Conservation (phyloP, 1,140 invertebrate species). For the Drosophila parvula region DNA sequence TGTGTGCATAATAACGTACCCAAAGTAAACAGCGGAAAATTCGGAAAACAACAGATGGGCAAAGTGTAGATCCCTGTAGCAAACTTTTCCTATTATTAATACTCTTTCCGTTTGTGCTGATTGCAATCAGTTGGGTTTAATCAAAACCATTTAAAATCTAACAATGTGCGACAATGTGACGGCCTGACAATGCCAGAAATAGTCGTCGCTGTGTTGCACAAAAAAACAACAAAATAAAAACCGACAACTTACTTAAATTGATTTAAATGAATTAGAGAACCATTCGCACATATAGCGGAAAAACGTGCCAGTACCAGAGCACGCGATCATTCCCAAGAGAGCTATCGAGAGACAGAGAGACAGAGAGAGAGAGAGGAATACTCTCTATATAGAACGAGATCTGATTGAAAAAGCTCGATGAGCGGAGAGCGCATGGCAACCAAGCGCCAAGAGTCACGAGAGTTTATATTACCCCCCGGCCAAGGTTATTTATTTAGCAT, state of each 20-base stretch:
- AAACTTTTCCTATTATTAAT: conserved; percentile 20
- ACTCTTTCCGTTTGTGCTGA: conserved; percentile 18
- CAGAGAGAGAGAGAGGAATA: background rate
- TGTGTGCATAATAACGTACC: background rate
- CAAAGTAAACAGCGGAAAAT: conserved; percentile 8
- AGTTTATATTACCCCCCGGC: conserved; percentile 52
- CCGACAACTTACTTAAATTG: conserved; percentile 64
- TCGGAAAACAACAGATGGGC: conserved; percentile 18
- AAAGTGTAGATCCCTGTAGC: background rate
- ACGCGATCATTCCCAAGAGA: conserved; percentile 55
- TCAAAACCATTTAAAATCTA: conserved; percentile 65
- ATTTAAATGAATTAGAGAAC: conserved; percentile 74
- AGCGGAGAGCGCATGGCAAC: conserved; percentile 38
- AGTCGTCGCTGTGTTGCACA: conserved; percentile 38
- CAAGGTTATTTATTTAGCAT: conserved; percentile 63
- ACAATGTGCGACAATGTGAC: conserved; percentile 50
- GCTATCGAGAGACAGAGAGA: background rate
- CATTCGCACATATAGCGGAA: conserved; percentile 30
- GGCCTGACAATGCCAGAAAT: conserved; percentile 61
- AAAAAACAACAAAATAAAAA: conserved; percentile 3
- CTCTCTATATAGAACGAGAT: conserved; percentile 24
- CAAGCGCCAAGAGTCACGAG: conserved; percentile 69
- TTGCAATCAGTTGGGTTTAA: conserved; percentile 54
- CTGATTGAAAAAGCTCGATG: conserved; percentile 46
- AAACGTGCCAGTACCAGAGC: conserved; percentile 58